Percentiles rank a stretch among this genome's conserved stretches.
These are phyloP conservation scores for Masnerella sp. DNA, from an alignment of 2,888 invertebrate genomes.

Conservation along the genomic window DNA sequence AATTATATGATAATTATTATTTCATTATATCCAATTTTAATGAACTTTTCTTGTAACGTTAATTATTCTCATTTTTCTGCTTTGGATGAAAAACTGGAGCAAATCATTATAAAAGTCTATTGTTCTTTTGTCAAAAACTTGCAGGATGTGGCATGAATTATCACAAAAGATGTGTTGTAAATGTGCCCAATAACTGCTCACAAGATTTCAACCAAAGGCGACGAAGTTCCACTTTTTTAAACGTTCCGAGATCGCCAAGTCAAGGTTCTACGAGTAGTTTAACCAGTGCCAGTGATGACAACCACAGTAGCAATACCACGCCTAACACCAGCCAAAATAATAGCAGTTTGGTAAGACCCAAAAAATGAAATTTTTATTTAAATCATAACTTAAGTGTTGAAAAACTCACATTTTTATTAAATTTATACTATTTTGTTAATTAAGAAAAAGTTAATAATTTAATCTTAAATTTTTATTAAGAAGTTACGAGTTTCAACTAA, in stretches of 20 bases:
- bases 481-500: too few species aligned
- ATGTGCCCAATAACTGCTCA: slow-evolving; percentile 98
- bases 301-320: slow-evolving; percentile 75
- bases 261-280: slow-evolving; percentile 85
- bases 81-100: too few species aligned
- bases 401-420: too few species aligned
- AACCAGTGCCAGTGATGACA: slow-evolving; percentile 80
- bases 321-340: slow-evolving; percentile 79
- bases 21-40: too few species aligned
- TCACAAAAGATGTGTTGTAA: slow-evolving; percentile 98
- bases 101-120: too few species aligned
- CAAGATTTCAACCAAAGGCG: slow-evolving; percentile 76
- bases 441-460: too few species aligned
- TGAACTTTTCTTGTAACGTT: too few species aligned
- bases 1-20: too few species aligned
- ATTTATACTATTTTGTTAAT: too few species aligned
- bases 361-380: too few species aligned
- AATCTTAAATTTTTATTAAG: too few species aligned
- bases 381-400: too few species aligned
- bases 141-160: slow-evolving; percentile 98
- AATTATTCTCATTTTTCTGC: background rate
- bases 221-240: slow-evolving; percentile 73
- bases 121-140: background rate
- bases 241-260: slow-evolving; percentile 84
- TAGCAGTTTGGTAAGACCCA: slow-evolving; percentile 89